These are phyloP conservation scores for Mechanitis mazaeus DNA, from an alignment of 2,888 invertebrate genomes.

Conservation along the genomic window DNA sequence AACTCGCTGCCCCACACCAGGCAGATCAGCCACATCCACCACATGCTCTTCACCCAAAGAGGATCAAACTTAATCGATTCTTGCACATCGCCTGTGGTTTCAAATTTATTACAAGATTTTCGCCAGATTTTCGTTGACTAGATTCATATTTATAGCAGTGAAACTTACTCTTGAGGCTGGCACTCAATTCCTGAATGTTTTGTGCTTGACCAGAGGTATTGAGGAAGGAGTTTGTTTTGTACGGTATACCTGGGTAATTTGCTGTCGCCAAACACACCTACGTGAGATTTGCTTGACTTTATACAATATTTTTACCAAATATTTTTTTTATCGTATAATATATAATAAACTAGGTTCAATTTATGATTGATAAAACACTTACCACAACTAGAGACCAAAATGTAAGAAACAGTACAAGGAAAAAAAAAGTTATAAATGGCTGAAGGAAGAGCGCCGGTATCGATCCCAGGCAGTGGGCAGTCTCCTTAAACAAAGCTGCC, in stretches of 20 bases:
- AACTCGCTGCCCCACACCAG: slow-evolving; percentile 96
- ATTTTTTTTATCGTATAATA: background rate
- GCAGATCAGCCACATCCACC: slow-evolving; percentile 95
- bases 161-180: slow-evolving; percentile 53
- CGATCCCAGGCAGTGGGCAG: slow-evolving; percentile 89
- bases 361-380: slow-evolving; percentile 45
- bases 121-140: background rate
- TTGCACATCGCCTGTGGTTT: slow-evolving; percentile 54
- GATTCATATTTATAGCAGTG: background rate
- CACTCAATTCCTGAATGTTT: slow-evolving; percentile 43
- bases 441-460: slow-evolving; percentile 91
- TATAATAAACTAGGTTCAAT: background rate
- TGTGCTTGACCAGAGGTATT: slow-evolving; percentile 55
- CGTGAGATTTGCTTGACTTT: slow-evolving; percentile 27
- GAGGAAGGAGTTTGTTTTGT: slow-evolving; percentile 58
- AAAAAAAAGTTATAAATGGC: slow-evolving; percentile 87
- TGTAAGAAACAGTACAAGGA: slow-evolving; percentile 85
- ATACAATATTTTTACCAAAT: slow-evolving; percentile 4
- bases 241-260: slow-evolving; percentile 81
- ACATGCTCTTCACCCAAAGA: slow-evolving; percentile 91
- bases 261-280: slow-evolving; percentile 88
- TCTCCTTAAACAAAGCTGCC: slow-evolving; percentile 91
- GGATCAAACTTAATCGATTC: slow-evolving; percentile 84
- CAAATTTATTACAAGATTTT: background rate
- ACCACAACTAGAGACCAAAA: slow-evolving; percentile 93